Conservation (phyloP, 2,113 vertebrate genomes). For the Tragelaphus scriptus region DNA sequence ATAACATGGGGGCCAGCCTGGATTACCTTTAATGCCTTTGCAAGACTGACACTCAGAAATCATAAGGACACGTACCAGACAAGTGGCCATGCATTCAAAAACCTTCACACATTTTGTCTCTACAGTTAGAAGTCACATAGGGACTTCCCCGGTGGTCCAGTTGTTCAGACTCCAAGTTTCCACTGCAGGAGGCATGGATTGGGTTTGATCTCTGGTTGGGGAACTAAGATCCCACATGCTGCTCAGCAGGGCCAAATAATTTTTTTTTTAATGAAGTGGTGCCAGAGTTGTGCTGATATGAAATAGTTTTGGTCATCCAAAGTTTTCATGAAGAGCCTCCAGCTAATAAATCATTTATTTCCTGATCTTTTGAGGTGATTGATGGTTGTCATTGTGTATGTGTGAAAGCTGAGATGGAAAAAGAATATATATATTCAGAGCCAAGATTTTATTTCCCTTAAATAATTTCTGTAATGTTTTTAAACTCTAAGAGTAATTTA, state of each 20-base stretch:
- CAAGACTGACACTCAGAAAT: neutral
- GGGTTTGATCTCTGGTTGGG: neutral
- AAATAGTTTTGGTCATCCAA: neutral
- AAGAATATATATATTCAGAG: neutral
- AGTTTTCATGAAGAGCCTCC: neutral
- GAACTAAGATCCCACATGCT: neutral
- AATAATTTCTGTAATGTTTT: neutral
- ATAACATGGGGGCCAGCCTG: fast-evolving
- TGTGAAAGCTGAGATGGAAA: neutral
- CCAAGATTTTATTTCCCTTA: neutral
- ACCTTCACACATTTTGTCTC: neutral
- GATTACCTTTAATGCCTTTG: neutral
- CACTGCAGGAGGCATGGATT: neutral
- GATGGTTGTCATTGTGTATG: neutral
- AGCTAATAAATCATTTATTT: neutral
- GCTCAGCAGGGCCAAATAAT: neutral
- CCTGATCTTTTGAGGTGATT: neutral
- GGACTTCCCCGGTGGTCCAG: neutral
- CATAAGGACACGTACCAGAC: neutral
- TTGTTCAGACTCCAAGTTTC: neutral
- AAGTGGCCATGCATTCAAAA: neutral
- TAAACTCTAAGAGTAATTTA: neutral
- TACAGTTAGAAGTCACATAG: neutral
- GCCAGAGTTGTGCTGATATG: neutral
- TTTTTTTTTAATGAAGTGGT: neutral